Conservation (phyloP, 2,797 vertebrate species). For the Echeneis naucrates region DNA sequence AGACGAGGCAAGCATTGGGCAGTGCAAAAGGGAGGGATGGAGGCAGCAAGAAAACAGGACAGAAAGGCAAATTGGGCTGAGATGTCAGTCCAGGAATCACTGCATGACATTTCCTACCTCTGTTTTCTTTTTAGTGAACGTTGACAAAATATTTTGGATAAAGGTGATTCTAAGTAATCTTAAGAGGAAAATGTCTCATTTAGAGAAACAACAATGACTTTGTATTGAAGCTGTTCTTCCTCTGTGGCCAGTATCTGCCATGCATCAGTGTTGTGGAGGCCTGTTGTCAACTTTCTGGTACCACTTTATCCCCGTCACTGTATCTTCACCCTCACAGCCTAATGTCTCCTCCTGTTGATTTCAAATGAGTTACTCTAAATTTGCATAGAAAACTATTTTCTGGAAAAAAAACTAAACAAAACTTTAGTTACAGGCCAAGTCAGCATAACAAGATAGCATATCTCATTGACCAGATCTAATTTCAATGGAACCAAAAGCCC, state of each 20-base stretch:
- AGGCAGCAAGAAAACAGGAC: conserved; percentile 14
- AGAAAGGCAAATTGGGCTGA: conserved; percentile 2
- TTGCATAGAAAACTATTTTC: not conserved
- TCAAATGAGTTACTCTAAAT: conserved; percentile 19
- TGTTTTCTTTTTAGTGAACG: not conserved
- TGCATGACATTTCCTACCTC: conserved; percentile 11
- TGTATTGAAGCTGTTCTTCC: conserved; percentile 10
- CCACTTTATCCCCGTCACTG: conserved; percentile 1
- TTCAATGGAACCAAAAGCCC: conserved; percentile 40
- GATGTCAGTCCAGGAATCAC: not conserved
- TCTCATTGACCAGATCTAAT: conserved; percentile 40
- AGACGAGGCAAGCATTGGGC: not conserved
- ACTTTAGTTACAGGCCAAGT: conserved; percentile 8
- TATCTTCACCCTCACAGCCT: not conserved
- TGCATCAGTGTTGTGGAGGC: conserved; percentile 23
- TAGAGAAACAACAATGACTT: not conserved
- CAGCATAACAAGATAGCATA: conserved; percentile 34
- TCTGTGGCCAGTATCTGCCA: conserved; percentile 16
- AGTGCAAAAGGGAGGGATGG: not conserved
- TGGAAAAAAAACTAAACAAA: not conserved
- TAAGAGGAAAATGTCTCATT: not conserved
- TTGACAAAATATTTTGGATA: not conserved
- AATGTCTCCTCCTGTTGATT: conserved; percentile 20
- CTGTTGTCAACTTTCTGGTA: conserved; percentile 3
- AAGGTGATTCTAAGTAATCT: not conserved